Conservation (phyloP, 2,113 vertebrate genomes). For the Asarcornis scutulata region DNA sequence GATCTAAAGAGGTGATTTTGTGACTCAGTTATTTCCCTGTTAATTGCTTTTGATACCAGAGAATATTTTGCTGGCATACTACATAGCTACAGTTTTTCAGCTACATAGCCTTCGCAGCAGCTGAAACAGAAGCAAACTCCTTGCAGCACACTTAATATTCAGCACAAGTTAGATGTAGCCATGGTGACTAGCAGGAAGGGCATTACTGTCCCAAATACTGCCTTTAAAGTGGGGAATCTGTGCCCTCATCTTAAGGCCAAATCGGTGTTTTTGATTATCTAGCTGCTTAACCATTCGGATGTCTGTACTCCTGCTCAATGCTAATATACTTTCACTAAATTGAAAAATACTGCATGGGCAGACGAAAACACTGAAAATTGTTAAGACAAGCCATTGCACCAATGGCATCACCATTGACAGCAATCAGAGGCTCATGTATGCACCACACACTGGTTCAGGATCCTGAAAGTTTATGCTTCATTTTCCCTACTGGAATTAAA, state of each 20-base stretch:
- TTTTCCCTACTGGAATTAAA: not conserved
- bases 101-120: not conserved
- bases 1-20: slow-evolving; percentile 18
- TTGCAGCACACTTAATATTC: slow-evolving; percentile 45
- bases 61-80: not conserved
- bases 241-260: not conserved
- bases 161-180: slow-evolving; percentile 40
- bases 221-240: not conserved
- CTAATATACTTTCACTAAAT: not conserved
- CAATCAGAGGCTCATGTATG: fast-evolving
- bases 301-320: not conserved
- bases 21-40: not conserved
- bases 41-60: slow-evolving; percentile 26
- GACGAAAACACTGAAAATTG: not conserved
- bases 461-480: not conserved
- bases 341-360: not conserved
- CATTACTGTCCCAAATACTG: slow-evolving; percentile 19
- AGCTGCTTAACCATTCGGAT: not conserved
- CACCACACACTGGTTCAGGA: not conserved
- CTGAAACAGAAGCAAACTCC: slow-evolving; percentile 3
- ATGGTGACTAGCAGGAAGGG: slow-evolving; percentile 48
- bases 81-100: not conserved
- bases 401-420: not conserved
- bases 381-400: not conserved
- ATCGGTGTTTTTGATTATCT: not conserved